Percentiles rank a stretch among this genome's conserved stretches.
Evolutionary conservation across 2,888 invertebrate species (phyloP).

Genomic region (Noctua comes): DNA sequence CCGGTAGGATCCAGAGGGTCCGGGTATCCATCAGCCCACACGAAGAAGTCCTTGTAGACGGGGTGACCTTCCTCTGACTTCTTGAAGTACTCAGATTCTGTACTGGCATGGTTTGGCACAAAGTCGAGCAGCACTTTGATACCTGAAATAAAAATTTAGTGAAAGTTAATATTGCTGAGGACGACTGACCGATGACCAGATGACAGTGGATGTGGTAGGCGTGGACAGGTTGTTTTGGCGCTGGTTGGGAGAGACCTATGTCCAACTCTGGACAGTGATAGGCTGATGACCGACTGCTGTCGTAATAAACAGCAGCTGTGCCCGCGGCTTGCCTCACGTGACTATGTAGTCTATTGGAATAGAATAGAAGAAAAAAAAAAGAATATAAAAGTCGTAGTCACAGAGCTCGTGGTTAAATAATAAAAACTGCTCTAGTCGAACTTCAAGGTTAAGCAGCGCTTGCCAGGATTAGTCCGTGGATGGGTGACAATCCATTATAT

Average conservation of each 20-base stretch:
- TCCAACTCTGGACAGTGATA: background rate
- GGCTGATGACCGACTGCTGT: background rate
- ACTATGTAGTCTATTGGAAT: background rate
- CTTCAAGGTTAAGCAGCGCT: background rate
- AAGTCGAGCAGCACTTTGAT: slow-evolving; percentile 91
- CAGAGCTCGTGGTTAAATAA: no score
- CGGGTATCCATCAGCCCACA: slow-evolving; percentile 92
- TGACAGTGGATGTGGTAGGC: background rate
- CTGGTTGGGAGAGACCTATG: background rate
- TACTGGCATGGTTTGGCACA: slow-evolving; percentile 93
- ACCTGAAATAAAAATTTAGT: slow-evolving; percentile 68
- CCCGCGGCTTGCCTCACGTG: background rate
- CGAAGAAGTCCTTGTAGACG: slow-evolving; percentile 93
- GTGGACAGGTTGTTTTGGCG: background rate
- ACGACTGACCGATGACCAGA: background rate
- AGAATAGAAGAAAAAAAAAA: background rate
- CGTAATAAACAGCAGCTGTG: background rate
- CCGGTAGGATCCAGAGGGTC: slow-evolving; percentile 77
- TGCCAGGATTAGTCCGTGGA: background rate
- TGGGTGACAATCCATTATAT: background rate
- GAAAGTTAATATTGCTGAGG: background rate
- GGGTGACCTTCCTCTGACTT: slow-evolving; percentile 91
- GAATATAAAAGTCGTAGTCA: background rate
- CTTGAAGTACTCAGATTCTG: slow-evolving; percentile 95
- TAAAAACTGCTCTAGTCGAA: no score